These are phyloP conservation scores for Solea senegalensis DNA, from an alignment of 2,113 vertebrate species.

Conservation along the genomic window DNA sequence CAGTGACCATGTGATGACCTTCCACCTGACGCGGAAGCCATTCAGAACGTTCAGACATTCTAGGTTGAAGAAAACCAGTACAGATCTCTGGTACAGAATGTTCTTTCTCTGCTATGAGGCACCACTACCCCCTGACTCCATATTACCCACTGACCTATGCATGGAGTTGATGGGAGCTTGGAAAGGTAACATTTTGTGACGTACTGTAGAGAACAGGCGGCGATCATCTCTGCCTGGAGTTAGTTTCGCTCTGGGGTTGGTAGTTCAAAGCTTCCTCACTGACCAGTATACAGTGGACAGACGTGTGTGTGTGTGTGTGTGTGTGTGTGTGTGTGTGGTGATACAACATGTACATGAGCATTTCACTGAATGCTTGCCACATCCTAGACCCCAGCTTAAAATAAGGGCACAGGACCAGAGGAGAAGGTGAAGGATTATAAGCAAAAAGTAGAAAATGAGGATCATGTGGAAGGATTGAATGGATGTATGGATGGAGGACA, in stretches of 20 bases:
- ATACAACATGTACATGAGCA: slow-evolving; percentile 37
- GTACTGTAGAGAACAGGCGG: slow-evolving; percentile 9
- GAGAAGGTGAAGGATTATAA: neutral
- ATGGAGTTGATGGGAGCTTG: slow-evolving; percentile 30
- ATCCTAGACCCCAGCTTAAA: slow-evolving; percentile 45
- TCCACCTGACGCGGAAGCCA: slow-evolving; percentile 38
- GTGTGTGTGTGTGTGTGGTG: too few species aligned
- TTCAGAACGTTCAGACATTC: slow-evolving; percentile 52
- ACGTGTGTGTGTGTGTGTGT: slow-evolving; percentile 12
- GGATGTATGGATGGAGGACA: neutral
- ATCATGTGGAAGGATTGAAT: neutral
- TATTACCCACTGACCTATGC: slow-evolving; percentile 45
- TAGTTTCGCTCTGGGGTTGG: slow-evolving; percentile 3
- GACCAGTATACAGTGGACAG: neutral
- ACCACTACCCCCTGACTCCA: slow-evolving; percentile 20
- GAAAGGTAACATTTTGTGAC: slow-evolving; percentile 48
- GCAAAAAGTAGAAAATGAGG: neutral
- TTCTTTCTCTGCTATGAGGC: slow-evolving; percentile 62
- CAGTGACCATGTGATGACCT: slow-evolving; percentile 47
- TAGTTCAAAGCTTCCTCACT: slow-evolving; percentile 16
- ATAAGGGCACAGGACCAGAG: slow-evolving; percentile 21
- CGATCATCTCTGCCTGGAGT: slow-evolving; percentile 25
- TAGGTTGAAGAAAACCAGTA: slow-evolving; percentile 82
- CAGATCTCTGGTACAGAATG: slow-evolving; percentile 82
- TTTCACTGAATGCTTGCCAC: slow-evolving; percentile 39